These are phyloP conservation scores for Nomada fucata DNA, from an alignment of 2,888 invertebrate species.

Conservation along the genomic window DNA sequence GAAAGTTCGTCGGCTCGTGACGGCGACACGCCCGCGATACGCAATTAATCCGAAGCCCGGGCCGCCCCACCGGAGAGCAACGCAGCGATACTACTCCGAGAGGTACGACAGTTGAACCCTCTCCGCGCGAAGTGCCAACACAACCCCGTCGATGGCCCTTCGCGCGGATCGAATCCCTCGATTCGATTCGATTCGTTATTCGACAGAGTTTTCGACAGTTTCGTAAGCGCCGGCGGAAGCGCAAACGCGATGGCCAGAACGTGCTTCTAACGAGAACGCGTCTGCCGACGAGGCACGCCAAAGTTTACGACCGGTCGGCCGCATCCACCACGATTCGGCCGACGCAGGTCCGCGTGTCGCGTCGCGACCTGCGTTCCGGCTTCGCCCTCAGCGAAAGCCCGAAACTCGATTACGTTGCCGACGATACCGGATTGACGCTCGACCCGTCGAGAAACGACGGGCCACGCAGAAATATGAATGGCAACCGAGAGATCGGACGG, in stretches of 20 bases:
- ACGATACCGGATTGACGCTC: slow-evolving; percentile 45
- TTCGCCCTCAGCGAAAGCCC: slow-evolving; percentile 10
- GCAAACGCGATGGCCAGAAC: background rate
- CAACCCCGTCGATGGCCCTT: background rate
- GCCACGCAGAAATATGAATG: background rate
- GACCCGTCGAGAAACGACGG: background rate
- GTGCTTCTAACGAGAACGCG: slow-evolving; percentile 25
- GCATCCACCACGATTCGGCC: slow-evolving; percentile 44
- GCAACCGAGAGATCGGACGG: slow-evolving; percentile 22
- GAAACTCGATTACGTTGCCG: slow-evolving; percentile 52
- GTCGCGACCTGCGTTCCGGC: slow-evolving; percentile 1
- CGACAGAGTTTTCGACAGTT: background rate
- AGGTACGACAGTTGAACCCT: background rate
- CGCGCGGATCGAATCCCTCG: background rate
- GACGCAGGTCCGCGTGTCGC: slow-evolving; percentile 15
- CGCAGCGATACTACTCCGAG: background rate
- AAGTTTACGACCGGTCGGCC: slow-evolving; percentile 32
- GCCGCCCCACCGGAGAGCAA: slow-evolving; percentile 2
- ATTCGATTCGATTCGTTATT: slow-evolving; percentile 14
- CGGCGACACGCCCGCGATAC: background rate
- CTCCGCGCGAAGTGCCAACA: too few relatives aligned
- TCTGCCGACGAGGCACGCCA: background rate
- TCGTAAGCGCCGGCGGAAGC: too few relatives aligned
- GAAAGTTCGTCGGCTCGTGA: slow-evolving; percentile 4
- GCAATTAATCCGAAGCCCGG: slow-evolving; percentile 19